Evolutionary conservation across 2,888 invertebrate species (phyloP).

Genomic region (Rutpela maculata): DNA sequence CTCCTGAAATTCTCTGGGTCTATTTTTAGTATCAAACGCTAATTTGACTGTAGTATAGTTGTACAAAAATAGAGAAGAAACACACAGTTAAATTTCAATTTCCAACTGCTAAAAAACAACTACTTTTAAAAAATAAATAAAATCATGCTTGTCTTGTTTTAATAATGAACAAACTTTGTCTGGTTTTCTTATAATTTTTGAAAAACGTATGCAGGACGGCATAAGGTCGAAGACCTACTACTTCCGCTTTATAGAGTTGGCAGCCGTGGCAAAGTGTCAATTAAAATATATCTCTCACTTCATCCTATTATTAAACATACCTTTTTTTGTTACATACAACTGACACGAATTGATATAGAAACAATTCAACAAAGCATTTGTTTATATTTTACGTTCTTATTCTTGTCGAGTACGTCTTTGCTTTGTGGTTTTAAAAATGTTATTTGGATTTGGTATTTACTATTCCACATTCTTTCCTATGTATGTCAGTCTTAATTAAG

Average conservation of each 20-base stretch:
- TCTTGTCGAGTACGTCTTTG: background rate
- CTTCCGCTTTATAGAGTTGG: background rate
- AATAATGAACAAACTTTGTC: background rate
- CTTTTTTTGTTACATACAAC: background rate
- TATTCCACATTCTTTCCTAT: slow-evolving; percentile 17
- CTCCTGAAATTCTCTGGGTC: background rate
- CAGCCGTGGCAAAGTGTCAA: background rate
- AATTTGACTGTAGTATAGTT: slow-evolving; percentile 11
- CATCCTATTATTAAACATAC: background rate
- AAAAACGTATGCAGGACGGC: background rate
- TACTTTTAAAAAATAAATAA: background rate
- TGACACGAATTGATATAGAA: background rate
- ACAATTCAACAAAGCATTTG: background rate
- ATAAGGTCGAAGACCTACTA: background rate
- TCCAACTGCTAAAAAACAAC: background rate
- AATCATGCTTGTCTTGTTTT: background rate
- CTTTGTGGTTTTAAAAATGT: background rate
- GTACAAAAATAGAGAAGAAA: slow-evolving; percentile 16
- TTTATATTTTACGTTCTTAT: background rate
- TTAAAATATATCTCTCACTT: background rate
- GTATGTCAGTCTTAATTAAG: slow-evolving; percentile 15
- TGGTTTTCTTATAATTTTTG: background rate
- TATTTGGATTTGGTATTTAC: background rate
- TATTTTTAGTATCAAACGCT: background rate
- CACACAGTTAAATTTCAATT: background rate